phyloP scores from a whole-genome alignment of 2,113 vertebrate genomes.

The Phyllostomus hastatus region DNA sequence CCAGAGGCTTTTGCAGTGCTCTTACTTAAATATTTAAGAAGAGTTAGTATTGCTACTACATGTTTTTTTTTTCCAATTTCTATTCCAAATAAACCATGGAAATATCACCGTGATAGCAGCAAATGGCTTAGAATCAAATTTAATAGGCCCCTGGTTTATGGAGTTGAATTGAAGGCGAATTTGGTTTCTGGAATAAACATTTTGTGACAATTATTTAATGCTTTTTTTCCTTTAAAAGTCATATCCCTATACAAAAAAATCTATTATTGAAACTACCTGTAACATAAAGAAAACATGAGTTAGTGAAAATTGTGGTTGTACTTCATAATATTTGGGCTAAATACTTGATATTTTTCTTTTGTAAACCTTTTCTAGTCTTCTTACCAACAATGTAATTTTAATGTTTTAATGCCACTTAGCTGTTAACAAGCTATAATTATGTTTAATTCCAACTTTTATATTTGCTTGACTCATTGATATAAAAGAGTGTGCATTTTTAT shows the following conservation, averaged over 20 bases:
- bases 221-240: background rate
- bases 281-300: background rate
- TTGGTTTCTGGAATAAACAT: background rate
- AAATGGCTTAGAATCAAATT: background rate
- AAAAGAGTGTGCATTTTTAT: background rate
- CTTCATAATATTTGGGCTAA: background rate
- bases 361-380: background rate
- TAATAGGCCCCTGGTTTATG: background rate
- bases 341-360: background rate
- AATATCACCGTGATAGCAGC: background rate
- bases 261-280: background rate
- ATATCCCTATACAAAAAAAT: background rate
- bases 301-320: background rate
- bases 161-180: background rate
- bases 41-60: background rate
- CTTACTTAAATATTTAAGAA: background rate
- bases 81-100: background rate
- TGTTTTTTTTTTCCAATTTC: background rate
- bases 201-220: background rate
- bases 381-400: conserved; percentile 12
- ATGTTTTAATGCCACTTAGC: background rate
- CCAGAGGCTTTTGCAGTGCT: background rate
- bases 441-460: background rate
- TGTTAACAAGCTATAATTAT: background rate
- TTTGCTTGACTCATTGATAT: background rate